Base-by-base conservation (phyloP, 2,888 invertebrate species). In the Spodoptera littoralis region DNA sequence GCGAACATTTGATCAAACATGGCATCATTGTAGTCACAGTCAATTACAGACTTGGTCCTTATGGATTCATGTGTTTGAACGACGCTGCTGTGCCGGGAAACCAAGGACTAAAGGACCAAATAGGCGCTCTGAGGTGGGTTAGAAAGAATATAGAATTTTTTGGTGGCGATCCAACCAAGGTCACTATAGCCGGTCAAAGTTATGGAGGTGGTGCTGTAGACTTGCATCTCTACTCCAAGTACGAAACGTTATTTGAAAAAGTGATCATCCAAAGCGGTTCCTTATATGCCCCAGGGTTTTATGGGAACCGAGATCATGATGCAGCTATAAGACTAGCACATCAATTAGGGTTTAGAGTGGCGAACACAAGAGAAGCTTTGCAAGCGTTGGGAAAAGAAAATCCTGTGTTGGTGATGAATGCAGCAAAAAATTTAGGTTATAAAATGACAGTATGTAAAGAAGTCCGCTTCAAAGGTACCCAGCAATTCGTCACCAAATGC, bases 21-120 rank as follows among this genome's bases (percentile, higher is more conserved):
- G 80, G 83, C 22, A 76, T 92, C 5, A 84, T 92, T 2, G 80
- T 92, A 0, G 62, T 88, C 6, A 83, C 83, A 30, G 81, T 77
- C 0, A 92, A 92, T 56, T 92, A 91, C 58, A 84, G 92, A 60
- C 73, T 90, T 9, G 92, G 92, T 0, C 88, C 90, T 3, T 92
- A 91, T 11, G 92, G 92, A 0, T 92, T 92, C 66, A 80, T 92
- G 53, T 92, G 92, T 56, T 78, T 90, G 1, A 81, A 88, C 30
- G 84, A 84, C 3, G 79, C 86, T 1, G 77, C 81, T 9, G 81
- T 88, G 11, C 87, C 91, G 3, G 86, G 86, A 0, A 88, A 88
- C 49, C 89, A 90, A 60, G 92, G 92, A 0, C 65, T 92, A 3
- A 92, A 91, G 63, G 92, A 92, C 57, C 91, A 91, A 61, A 74